A percentile compares a stretch with the other conserved stretches of the same genome.
phyloP scores from a whole-genome alignment of 2,113 vertebrate genomes.

The Pseudorectes ferrugineus region DNA sequence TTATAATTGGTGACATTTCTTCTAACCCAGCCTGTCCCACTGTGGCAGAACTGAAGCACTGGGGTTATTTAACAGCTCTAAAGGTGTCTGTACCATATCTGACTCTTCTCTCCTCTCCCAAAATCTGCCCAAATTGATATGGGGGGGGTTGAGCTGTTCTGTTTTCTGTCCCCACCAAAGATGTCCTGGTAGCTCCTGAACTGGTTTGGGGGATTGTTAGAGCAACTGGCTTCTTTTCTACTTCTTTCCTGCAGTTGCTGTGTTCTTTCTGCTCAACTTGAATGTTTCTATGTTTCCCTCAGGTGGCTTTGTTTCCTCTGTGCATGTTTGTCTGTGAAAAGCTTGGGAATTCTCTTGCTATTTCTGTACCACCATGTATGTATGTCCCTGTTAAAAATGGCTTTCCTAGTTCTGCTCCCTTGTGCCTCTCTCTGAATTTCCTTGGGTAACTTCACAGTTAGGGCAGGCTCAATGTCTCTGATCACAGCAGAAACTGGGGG shows the following conservation, averaged over 20 bases:
- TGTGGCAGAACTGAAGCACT: background rate
- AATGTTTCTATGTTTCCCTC: constrained; percentile 4
- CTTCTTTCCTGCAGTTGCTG: background rate
- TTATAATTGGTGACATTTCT: background rate
- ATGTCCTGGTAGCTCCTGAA: background rate
- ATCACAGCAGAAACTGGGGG: background rate
- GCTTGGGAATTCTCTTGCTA: constrained; percentile 15
- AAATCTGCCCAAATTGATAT: background rate
- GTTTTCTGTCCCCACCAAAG: background rate
- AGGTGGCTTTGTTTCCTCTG: constrained; percentile 26
- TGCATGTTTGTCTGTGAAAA: constrained; percentile 23
- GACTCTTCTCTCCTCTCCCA: background rate
- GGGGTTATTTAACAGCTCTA: background rate
- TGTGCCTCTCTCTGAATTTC: background rate
- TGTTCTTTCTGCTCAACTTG: constrained; percentile 5
- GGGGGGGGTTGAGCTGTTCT: background rate
- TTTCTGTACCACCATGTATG: background rate
- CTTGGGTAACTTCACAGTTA: background rate
- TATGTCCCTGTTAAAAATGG: background rate
- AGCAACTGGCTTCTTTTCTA: background rate
- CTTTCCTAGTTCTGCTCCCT: background rate
- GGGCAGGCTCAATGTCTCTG: background rate
- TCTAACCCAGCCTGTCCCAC: background rate
- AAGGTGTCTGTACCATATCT: background rate
- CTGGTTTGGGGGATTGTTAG: background rate